Evolutionary conservation across 1,140 invertebrate genomes (phyloP).

Genomic region (Lutraria rhynchaena): DNA sequence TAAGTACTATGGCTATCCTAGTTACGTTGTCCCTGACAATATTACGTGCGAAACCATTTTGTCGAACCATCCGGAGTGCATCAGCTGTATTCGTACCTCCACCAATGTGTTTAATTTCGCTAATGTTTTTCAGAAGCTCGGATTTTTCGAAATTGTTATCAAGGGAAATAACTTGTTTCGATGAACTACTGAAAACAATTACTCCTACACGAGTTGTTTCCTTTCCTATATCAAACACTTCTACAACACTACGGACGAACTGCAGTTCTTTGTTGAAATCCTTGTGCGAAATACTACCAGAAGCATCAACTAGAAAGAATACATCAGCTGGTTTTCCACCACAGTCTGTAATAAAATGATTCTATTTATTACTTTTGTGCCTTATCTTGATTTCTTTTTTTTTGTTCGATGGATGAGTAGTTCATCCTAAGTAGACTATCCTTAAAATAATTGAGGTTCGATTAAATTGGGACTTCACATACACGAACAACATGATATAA

Average conservation of each 20-base stretch:
- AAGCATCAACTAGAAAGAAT: conserved; percentile 72
- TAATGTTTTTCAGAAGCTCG: conserved; percentile 45
- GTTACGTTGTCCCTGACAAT: conserved; percentile 58
- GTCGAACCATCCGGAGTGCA: conserved; percentile 63
- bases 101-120: conserved; percentile 59
- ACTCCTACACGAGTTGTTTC: conserved; percentile 71
- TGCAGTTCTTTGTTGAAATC: conserved; percentile 71
- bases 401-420: no score
- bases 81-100: conserved; percentile 69
- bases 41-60: conserved; percentile 53
- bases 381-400: no score
- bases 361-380: no score
- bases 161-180: conserved; percentile 62
- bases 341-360: conserved; percentile 60
- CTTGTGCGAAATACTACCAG: conserved; percentile 62
- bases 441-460: no score
- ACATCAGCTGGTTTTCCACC: conserved; percentile 74
- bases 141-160: conserved; percentile 39
- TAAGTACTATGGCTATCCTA: conserved; percentile 71
- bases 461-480: no score
- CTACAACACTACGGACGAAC: conserved; percentile 68
- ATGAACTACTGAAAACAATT: conserved; percentile 65
- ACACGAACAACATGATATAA: no score
- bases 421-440: no score
- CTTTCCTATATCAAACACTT: conserved; percentile 65